Conservation (phyloP, 2,797 vertebrate genomes). For the Propithecus deckenii region DNA sequence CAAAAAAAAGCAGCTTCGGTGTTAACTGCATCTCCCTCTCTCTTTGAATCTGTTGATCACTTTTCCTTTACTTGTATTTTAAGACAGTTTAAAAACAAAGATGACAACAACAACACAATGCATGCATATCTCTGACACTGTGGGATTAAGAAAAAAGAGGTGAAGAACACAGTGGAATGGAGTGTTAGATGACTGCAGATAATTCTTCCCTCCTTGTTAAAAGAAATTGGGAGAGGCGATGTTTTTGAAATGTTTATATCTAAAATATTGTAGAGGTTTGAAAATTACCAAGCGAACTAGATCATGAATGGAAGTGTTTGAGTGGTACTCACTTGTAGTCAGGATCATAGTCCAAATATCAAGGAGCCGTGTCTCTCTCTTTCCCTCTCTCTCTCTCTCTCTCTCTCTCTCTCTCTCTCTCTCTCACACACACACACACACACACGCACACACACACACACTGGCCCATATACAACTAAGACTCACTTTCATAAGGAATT, state of each 20-base stretch:
- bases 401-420: neutral
- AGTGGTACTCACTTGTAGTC: neutral
- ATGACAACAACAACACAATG: neutral
- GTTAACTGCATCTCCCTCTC: slow-evolving; percentile 20
- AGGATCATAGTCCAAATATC: neutral
- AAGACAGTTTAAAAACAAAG: slow-evolving; percentile 25
- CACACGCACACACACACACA: too few species aligned
- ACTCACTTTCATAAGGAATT: neutral
- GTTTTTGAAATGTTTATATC: neutral
- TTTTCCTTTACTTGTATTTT: slow-evolving; percentile 47
- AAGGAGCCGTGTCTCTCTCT: neutral
- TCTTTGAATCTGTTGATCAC: slow-evolving; percentile 33
- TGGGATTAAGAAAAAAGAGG: neutral
- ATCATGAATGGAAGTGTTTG: neutral
- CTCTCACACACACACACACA: neutral
- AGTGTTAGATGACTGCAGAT: neutral
- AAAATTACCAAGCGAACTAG: neutral
- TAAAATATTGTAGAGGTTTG: neutral
- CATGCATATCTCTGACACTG: neutral
- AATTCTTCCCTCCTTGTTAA: neutral
- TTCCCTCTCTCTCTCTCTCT: neutral
- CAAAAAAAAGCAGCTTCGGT: neutral
- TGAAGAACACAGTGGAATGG: neutral
- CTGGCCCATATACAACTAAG: neutral
- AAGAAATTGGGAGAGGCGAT: neutral